Conservation (phyloP, 2,113 vertebrate genomes). For the Chamaea fasciata region DNA sequence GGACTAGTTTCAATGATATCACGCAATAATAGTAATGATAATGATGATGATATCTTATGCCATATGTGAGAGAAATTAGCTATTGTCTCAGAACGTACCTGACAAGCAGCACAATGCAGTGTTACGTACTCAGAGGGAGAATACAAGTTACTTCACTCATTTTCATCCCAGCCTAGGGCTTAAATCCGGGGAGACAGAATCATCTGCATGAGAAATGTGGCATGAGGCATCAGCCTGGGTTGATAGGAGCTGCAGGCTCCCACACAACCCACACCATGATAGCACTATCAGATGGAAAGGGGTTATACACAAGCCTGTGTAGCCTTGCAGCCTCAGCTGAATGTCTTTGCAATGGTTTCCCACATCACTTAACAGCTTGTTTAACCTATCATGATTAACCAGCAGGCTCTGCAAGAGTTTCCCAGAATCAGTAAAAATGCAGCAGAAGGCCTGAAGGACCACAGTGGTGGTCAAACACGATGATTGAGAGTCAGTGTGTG, state of each 20-base stretch:
- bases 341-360: conserved; percentile 23
- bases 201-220: not conserved
- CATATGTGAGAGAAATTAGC: not conserved
- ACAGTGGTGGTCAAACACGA: not conserved
- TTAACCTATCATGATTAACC: not conserved
- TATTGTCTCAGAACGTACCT: not conserved
- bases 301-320: not conserved
- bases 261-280: not conserved
- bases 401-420: not conserved
- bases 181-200: not conserved
- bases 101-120: not conserved
- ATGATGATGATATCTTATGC: not conserved
- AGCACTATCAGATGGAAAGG: not conserved
- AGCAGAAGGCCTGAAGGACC: not conserved
- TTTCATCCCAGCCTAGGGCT: not conserved
- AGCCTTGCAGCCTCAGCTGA: not conserved
- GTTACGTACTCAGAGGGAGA: not conserved
- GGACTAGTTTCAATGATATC: not conserved
- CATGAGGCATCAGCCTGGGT: not conserved
- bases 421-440: not conserved
- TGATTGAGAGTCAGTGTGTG: not conserved
- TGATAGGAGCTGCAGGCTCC: not conserved
- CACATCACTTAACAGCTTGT: conserved; percentile 5
- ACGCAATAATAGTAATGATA: not conserved
- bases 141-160: not conserved